Base-by-base conservation (phyloP, 2,888 invertebrate species). In the Merodon equestris region DNA sequence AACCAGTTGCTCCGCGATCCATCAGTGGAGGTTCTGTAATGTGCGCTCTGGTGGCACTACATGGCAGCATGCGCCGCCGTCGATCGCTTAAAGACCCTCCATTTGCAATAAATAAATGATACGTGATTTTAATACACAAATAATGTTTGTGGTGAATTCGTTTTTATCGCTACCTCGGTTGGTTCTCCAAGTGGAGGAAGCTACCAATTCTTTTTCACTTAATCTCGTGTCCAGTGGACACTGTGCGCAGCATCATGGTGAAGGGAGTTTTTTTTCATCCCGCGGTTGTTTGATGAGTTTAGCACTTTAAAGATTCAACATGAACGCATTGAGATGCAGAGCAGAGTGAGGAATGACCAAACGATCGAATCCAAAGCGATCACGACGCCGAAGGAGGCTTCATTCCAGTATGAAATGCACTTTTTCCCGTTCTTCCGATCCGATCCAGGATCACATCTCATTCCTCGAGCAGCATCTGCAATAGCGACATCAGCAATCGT, bases 91-190 rank as follows among this genome's bases (percentile, higher is more conserved):
- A 79, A 79, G 79, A 79, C 79, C 70, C 74, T 79, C 64, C 68
- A 79, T 79, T 79, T 79, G 87, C 87, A 88, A 88, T 88, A 88
- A 88, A 88, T 88, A 88, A 88, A 88, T 88, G 88, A 87, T 87
- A 88, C 88, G 88, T 88, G 88, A 87, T 87, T 88, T 88, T 85
- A 88, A 88, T 88, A 87, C 86, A 86, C 87, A 88, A 88, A 87
- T 87, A 87, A 84, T 85, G 84, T 74, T 79, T 54, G 74, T 68
- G 54, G 34, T 27, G 56, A 9, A 45, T 63, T 68, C 34, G 14
- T 54, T 13, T 53, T 18, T 14, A 2, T 14, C 15, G 10, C 15
- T 36, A 34, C 14, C 44, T n/a, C 1, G 12, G 38, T 44, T 42
- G 45, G n/a, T n/a, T n/a, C 47, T 36, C 36, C 18, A 38, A 47